Percentiles rank a stretch among this genome's conserved stretches.
Conservation (phyloP, 1,140 invertebrate species). For the Macrocentrus cingulum region DNA sequence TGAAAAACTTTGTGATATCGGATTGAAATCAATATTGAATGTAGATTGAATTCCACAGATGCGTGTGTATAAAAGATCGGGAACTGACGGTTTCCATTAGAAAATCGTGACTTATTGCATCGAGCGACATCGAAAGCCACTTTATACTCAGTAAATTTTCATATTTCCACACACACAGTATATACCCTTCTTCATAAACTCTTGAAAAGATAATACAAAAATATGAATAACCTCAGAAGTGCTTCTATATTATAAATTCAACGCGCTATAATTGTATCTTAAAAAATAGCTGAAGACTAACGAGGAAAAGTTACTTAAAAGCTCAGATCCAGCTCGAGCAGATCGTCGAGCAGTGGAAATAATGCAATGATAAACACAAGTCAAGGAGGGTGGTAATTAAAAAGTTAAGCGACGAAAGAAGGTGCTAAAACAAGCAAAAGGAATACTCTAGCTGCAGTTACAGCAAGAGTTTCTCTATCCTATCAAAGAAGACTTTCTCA, state of each 20-base stretch:
- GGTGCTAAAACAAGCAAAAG: constrained; percentile 25
- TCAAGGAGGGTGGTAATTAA: constrained; percentile 47
- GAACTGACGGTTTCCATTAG: constrained; percentile 45
- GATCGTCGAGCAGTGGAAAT: constrained; percentile 23
- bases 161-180: neutral
- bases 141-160: constrained; percentile 33
- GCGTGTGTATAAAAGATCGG: constrained; percentile 32
- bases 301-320: constrained; percentile 7
- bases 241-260: no score
- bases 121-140: constrained; percentile 47
- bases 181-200: no score
- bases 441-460: constrained; percentile 15
- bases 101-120: constrained; percentile 46
- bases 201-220: no score
- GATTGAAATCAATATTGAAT: constrained; percentile 57
- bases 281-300: no score
- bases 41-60: constrained; percentile 51
- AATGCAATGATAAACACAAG: constrained; percentile 45
- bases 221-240: no score
- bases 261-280: no score
- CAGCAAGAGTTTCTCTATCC: constrained; percentile 6
- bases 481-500: no score
- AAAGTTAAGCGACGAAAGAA: constrained; percentile 48
- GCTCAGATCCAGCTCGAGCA: neutral
- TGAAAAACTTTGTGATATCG: constrained; percentile 46